Evolutionary conservation across 2,888 invertebrate genomes (phyloP).

Genomic region (Creontiades dilutus): DNA sequence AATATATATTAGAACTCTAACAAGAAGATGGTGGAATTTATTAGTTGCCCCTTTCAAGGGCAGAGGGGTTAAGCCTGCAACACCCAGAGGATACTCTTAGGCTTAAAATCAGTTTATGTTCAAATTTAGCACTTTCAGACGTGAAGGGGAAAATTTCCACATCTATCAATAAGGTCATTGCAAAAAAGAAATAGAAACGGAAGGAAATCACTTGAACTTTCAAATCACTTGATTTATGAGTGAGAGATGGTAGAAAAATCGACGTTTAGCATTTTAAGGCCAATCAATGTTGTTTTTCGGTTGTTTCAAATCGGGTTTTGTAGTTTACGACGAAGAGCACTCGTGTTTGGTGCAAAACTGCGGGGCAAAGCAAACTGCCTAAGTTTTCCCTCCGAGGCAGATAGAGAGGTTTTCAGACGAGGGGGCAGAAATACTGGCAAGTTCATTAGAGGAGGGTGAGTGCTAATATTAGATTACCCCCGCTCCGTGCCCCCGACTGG

Average conservation of each 20-base stretch:
- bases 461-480: slow-evolving; percentile 46
- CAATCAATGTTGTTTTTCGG: slow-evolving; percentile 13
- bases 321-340: neutral
- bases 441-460: slow-evolving; percentile 54
- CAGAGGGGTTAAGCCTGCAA: too few relatives aligned
- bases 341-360: neutral
- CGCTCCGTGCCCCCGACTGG: neutral
- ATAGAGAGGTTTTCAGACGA: neutral
- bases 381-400: neutral
- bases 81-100: too few relatives aligned
- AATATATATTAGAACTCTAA: too few relatives aligned
- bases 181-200: too few relatives aligned
- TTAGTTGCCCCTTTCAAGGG: too few relatives aligned
- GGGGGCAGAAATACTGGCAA: neutral
- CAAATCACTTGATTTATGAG: too few relatives aligned
- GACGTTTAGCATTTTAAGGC: neutral
- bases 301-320: slow-evolving; percentile 17
- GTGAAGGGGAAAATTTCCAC: too few relatives aligned
- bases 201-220: too few relatives aligned
- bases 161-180: too few relatives aligned
- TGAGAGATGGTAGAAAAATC: neutral
- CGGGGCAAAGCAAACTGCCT: slow-evolving; percentile 5
- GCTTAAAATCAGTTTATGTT: too few relatives aligned
- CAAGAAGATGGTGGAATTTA: too few relatives aligned
- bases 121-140: too few relatives aligned